Evolutionary conservation across 2,113 vertebrate genomes (phyloP), one percentile per base, ranked within the genome.

Genomic region (Lichenostomus cassidix): DNA sequence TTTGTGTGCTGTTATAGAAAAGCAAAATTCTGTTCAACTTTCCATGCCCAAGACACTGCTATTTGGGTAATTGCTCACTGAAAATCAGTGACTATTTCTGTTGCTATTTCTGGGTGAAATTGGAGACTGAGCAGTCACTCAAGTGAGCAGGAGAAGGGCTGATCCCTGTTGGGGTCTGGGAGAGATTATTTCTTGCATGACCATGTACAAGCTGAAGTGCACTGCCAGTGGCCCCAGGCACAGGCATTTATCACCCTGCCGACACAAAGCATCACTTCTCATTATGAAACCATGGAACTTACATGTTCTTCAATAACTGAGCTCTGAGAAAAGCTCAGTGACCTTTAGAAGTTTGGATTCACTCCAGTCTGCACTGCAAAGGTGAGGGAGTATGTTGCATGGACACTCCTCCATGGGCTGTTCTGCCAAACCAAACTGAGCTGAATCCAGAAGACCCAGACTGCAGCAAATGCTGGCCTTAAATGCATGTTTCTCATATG

Each of bases 331-430:
- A 92, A 93, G 29, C 44, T 81, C 78, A 42, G 31, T 6, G 4
- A 69, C 49, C 4, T 84, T 46, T 28, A 50, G 35, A 46, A 9
- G 24, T 71, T 75, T 75, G 31, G 5, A 31, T 37, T 85, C 7
- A 8, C 39, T 71, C 47, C 2, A 21, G 20, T 31, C 67, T 58
- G 31, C n/a, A 2, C 65, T 37, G 20, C 31, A 75, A 41, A 75
- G 56, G 29, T 27, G 49, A 87, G 67, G 37, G 52, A 68, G 24
- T 49, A 20, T 39, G 23, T 25, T 83, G 35, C 11, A 42, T 24
- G 2, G 4, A 44, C 3, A 2, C 8, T 60, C 4, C 13, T 22
- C 7, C 18, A 19, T 3, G 3, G 1, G 2, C 55, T 42, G 52
- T 18, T 71, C 62, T 18, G 0, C 21, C 2, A 12, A 81, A 49